Evolutionary conservation across 2,797 vertebrate genomes (phyloP).

Genomic region (Neosilurus mollespiculum): DNA sequence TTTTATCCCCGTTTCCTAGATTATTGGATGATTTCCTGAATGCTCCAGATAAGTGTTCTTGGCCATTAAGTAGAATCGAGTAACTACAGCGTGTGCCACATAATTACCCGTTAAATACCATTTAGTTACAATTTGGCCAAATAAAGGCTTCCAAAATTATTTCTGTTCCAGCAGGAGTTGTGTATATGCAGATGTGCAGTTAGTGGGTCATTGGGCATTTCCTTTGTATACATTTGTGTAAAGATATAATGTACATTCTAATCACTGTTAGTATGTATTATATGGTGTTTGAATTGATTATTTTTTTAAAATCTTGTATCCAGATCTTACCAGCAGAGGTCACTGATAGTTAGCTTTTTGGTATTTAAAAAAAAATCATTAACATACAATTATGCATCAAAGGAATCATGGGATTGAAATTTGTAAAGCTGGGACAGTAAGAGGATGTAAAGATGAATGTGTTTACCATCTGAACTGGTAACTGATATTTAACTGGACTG

Average conservation of each 20-base stretch:
- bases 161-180: background rate
- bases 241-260: background rate
- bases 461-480: background rate
- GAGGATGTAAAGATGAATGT: background rate
- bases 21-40: background rate
- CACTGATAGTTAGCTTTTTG: constrained; percentile 23
- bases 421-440: background rate
- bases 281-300: background rate
- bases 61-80: background rate
- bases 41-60: background rate
- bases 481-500: background rate
- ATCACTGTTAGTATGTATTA: background rate
- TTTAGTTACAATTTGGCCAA: too few species aligned
- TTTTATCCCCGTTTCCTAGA: background rate
- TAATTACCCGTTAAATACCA: background rate
- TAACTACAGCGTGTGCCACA: background rate
- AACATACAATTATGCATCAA: background rate
- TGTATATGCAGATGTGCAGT: background rate
- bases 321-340: constrained; percentile 49
- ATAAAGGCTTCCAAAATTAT: background rate
- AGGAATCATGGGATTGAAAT: too few species aligned
- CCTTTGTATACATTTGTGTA: background rate
- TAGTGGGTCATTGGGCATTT: background rate
- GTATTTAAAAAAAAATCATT: background rate
- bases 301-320: background rate